Evolutionary conservation across 2,113 vertebrate species (phyloP), one percentile per base, ranked within the genome.

Genomic region (Siniperca knerii): DNA sequence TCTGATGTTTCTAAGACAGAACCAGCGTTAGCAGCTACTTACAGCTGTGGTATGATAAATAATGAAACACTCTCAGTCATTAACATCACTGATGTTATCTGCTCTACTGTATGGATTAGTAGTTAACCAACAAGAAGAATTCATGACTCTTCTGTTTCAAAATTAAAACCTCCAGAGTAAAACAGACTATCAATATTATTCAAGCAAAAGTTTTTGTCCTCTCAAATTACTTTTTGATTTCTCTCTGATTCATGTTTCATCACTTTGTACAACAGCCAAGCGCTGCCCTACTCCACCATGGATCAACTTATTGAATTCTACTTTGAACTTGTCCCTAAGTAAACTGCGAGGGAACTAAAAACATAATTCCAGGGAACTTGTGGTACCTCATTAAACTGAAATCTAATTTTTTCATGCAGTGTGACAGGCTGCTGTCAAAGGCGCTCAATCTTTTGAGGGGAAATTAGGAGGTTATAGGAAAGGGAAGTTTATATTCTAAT

Each of bases 311-410:
- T 52, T 33, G 10, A 52, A 18, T 52, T 71, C 16, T 8, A 21
- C 79, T 85, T 83, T 81, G 65, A 87, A 81, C 46, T 57, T 6
- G 18, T 84, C 61, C 61, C 73, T 7, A n/a, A 55, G 4, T 18
- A 54, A 65, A 69, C 57, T 23, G 11, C 4, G 12, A n/a, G 18
- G 7, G 55, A 69, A 55, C 13, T 29, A 9, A 44, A 58, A 70
- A 33, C 46, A 58, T n/a, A 0, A 44, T 48, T 48, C 40, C 12
- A 44, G 15, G 18, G 5, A 62, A 57, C 9, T 61, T 18, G 21
- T 35, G 35, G 16, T 20, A 7, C 23, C 35, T 78, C 23, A 50
- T 82, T 78, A 62, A 69, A 60, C 66, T 61, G 42, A 60, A 42
- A 21, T 62, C 11, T 5, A 9, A 48, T 33, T 15, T 57, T 68